Evolutionary conservation across 2,797 vertebrate species (phyloP).

Genomic region (Gymnodraco acuticeps): DNA sequence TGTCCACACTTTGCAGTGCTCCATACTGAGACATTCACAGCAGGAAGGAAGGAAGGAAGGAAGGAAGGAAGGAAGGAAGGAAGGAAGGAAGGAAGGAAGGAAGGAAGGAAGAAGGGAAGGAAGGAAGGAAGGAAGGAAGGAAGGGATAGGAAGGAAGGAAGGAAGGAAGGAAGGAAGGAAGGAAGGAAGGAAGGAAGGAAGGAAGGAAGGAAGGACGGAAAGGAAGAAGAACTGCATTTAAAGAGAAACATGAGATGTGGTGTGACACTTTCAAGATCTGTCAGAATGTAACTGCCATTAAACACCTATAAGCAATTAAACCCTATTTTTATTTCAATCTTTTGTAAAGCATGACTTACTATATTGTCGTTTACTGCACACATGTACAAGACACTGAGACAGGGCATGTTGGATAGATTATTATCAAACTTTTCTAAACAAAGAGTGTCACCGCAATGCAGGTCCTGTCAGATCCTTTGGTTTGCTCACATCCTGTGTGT

Average conservation of each 20-base stretch:
- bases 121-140: neutral
- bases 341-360: conserved; percentile 1
- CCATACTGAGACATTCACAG: neutral
- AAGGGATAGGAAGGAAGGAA: neutral
- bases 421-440: conserved; percentile 5
- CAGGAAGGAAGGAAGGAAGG: neutral
- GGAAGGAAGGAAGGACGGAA: neutral
- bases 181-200: neutral
- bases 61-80: neutral
- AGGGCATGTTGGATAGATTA: neutral
- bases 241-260: neutral
- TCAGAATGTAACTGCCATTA: conserved; percentile 11
- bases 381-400: neutral
- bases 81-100: neutral
- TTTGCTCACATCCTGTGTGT: conserved; percentile 17
- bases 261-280: conserved; percentile 7
- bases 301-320: conserved; percentile 48
- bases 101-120: neutral
- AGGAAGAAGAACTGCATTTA: conserved; percentile 3
- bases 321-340: neutral
- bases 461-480: conserved; percentile 15
- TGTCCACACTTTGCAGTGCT: conserved; percentile 5
- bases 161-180: neutral
- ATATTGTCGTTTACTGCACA: conserved; percentile 2
- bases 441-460: conserved; percentile 16